Evolutionary conservation across 1,140 invertebrate genomes (phyloP).

Genomic region (Cydia fagiglandana): DNA sequence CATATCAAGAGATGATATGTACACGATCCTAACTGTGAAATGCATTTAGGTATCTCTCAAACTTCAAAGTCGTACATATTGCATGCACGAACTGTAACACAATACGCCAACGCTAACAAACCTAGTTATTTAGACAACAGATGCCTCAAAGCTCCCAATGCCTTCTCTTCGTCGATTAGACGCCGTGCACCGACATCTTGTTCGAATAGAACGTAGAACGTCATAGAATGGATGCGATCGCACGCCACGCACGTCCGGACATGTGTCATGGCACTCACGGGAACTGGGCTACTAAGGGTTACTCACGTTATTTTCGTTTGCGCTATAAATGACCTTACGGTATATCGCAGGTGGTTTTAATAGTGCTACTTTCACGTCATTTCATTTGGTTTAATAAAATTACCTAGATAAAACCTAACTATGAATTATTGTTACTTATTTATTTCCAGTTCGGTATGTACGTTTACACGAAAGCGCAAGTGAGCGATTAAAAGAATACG

Average conservation of each 20-base stretch:
- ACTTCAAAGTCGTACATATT: neutral
- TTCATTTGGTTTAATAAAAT: too few relatives aligned
- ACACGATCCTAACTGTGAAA: too few relatives aligned
- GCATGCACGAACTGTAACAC: neutral
- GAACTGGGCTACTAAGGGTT: neutral
- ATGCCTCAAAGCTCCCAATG: slow-evolving; percentile 11
- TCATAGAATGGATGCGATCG: slow-evolving; percentile 33
- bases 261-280: slow-evolving; percentile 36
- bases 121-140: slow-evolving; percentile 15
- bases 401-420: too few relatives aligned
- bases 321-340: neutral
- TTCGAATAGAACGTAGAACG: slow-evolving; percentile 16
- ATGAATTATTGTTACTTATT: too few relatives aligned
- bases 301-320: neutral
- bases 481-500: too few relatives aligned
- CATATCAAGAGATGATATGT: too few relatives aligned
- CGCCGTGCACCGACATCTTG: slow-evolving; percentile 25
- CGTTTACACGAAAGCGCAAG: too few relatives aligned
- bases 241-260: slow-evolving; percentile 41
- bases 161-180: slow-evolving; percentile 16
- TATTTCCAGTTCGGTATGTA: too few relatives aligned
- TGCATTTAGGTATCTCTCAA: neutral
- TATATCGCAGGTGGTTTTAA: too few relatives aligned
- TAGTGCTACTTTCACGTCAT: too few relatives aligned
- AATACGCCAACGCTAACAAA: slow-evolving; percentile 6